These are phyloP conservation scores for Trematomus bernacchii DNA, from an alignment of 2,797 vertebrate genomes.

Conservation along the genomic window DNA sequence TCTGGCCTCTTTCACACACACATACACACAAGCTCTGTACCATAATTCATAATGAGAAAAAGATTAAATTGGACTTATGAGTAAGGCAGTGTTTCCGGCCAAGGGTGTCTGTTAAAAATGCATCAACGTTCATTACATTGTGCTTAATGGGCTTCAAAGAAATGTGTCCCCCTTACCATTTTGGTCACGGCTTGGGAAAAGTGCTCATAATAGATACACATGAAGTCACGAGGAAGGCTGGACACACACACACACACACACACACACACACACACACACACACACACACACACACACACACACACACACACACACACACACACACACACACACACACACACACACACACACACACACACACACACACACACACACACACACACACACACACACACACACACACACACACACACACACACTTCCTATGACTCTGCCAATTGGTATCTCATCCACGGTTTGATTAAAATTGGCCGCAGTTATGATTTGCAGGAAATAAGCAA, in stretches of 20 bases:
- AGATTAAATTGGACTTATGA: constrained; percentile 74
- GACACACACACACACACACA: constrained; percentile 31
- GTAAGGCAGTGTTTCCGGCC: constrained; percentile 64
- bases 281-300: constrained; percentile 12
- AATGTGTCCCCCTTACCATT: constrained; percentile 64
- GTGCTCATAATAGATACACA: constrained; percentile 68
- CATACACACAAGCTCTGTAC: constrained; percentile 36
- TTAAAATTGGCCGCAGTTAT: constrained; percentile 37
- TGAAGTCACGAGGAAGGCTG: constrained; percentile 57
- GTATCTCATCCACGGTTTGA: constrained; percentile 35
- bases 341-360: constrained; percentile 5
- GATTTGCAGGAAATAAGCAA: constrained; percentile 53
- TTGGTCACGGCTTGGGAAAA: constrained; percentile 63
- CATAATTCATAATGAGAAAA: constrained; percentile 71
- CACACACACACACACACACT: constrained; percentile 5
- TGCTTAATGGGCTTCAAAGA: constrained; percentile 69
- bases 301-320: constrained; percentile 8
- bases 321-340: constrained; percentile 16
- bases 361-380: constrained; percentile 25
- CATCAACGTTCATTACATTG: constrained; percentile 73
- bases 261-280: constrained; percentile 13
- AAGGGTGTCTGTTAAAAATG: constrained; percentile 77
- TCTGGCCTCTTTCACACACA: constrained; percentile 28
- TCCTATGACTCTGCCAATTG: not conserved
- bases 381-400: constrained; percentile 5